Evolutionary conservation across 2,797 vertebrate species (phyloP).

Genomic region (Microchirus variegatus): DNA sequence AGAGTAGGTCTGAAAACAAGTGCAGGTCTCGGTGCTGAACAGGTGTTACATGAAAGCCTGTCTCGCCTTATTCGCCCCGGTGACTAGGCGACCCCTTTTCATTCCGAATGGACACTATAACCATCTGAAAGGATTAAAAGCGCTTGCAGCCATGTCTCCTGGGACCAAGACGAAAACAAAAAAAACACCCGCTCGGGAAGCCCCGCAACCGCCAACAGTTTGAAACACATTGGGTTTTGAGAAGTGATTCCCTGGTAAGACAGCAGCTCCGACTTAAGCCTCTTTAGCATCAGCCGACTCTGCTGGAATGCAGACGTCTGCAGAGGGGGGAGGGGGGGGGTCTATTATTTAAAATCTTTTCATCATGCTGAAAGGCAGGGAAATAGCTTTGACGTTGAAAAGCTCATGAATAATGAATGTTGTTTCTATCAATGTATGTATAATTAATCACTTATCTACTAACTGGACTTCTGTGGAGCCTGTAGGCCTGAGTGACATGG

Average conservation of each 20-base stretch:
- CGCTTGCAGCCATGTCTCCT: constrained; percentile 35
- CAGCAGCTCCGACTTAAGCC: constrained; percentile 66
- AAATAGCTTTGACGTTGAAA: constrained; percentile 79
- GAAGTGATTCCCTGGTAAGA: constrained; percentile 60
- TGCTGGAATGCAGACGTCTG: constrained; percentile 78
- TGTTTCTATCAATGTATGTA: constrained; percentile 86
- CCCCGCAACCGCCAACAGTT: constrained; percentile 50
- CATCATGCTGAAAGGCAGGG: constrained; percentile 79
- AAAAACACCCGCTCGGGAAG: constrained; percentile 56
- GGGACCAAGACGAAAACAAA: constrained; percentile 70
- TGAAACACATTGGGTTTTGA: constrained; percentile 48
- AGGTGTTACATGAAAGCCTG: constrained; percentile 70
- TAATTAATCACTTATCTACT: constrained; percentile 84
- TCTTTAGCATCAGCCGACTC: constrained; percentile 67
- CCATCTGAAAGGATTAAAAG: constrained; percentile 61
- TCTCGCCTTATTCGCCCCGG: constrained; percentile 19
- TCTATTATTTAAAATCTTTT: constrained; percentile 84
- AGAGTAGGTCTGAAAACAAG: constrained; percentile 38
- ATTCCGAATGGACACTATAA: constrained; percentile 44
- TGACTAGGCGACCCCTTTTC: constrained; percentile 35
- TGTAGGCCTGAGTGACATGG: constrained; percentile 75
- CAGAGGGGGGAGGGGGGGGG: constrained; percentile 64
- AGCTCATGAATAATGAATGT: constrained; percentile 82
- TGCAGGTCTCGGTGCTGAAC: constrained; percentile 41
- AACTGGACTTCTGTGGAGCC: constrained; percentile 77